A percentile compares a stretch with the other conserved stretches of the same genome.
Conservation (phyloP, 2,113 vertebrate genomes). For the Cynoglossus semilaevis region DNA sequence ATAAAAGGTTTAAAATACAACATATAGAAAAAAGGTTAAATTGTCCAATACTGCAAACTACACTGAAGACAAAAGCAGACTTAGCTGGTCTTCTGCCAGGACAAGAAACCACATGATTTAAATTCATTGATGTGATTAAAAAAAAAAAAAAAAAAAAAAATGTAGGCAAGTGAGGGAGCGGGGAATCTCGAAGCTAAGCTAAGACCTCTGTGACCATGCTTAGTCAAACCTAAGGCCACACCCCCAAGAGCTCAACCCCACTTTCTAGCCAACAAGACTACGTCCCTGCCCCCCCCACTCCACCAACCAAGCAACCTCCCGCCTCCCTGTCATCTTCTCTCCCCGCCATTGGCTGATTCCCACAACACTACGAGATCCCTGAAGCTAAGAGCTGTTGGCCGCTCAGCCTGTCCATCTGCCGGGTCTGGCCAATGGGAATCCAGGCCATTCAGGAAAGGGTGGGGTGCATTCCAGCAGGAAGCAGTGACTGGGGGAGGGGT, state of each 20-base stretch:
- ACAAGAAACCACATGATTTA: conserved; percentile 23
- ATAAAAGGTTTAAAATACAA: too few species aligned
- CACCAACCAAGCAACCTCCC: conserved; percentile 55
- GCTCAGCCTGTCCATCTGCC: conserved; percentile 38
- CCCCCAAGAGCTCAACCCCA: conserved; percentile 67
- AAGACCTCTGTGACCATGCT: conserved; percentile 59
- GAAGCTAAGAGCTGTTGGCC: conserved; percentile 28
- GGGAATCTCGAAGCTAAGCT: conserved; percentile 37
- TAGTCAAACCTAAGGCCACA: conserved; percentile 47
- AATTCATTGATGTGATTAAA: conserved; percentile 51
- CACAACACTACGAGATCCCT: conserved; percentile 45
- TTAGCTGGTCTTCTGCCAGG: conserved; percentile 22
- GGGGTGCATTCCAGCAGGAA: conserved; percentile 75
- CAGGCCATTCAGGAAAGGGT: conserved; percentile 76
- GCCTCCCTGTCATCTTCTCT: conserved; percentile 44
- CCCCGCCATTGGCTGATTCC: conserved; percentile 59
- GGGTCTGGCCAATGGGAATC: conserved; percentile 62
- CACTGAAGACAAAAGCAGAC: too few species aligned
- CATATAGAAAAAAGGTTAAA: background rate
- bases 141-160: conserved; percentile 32
- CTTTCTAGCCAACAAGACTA: conserved; percentile 62
- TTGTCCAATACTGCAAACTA: too few species aligned
- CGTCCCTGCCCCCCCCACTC: conserved; percentile 40
- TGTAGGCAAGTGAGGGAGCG: conserved; percentile 35
- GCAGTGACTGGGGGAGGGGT: conserved; percentile 62